Percentiles rank a stretch among this genome's conserved stretches.
These are phyloP conservation scores for Psittacula cyanocephala DNA, from an alignment of 2,113 vertebrate genomes.

Conservation along the genomic window DNA sequence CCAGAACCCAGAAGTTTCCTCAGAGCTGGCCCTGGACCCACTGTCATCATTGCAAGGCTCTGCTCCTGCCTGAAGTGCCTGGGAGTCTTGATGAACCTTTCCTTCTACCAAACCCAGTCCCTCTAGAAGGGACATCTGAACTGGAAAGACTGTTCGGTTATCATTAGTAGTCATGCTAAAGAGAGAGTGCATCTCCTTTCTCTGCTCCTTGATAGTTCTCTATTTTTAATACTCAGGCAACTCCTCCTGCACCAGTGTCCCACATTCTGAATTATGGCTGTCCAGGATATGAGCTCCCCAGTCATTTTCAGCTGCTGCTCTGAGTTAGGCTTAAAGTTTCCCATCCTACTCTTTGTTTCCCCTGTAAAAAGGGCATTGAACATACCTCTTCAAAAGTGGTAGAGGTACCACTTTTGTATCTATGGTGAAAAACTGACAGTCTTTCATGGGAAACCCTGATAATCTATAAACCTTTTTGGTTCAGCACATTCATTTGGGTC, in stretches of 20 bases:
- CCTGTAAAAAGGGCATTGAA: background rate
- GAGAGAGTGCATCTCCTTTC: background rate
- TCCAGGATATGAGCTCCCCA: background rate
- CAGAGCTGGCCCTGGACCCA: background rate
- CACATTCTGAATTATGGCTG: background rate
- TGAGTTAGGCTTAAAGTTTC: background rate
- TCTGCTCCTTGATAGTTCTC: background rate
- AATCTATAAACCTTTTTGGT: background rate
- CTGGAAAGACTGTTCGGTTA: background rate
- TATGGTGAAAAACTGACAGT: background rate
- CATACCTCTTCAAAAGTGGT: background rate
- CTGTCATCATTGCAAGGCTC: accelerated
- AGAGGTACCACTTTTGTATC: background rate
- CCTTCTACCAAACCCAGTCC: accelerated
- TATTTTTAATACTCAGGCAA: background rate
- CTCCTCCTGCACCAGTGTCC: background rate
- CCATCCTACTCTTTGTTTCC: background rate
- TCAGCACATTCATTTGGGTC: background rate
- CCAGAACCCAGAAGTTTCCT: background rate
- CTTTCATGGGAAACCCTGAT: background rate
- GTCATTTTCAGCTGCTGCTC: background rate
- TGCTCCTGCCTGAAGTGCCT: background rate
- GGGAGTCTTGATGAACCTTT: background rate
- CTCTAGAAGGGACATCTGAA: background rate
- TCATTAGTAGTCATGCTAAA: background rate